These are phyloP conservation scores for Clarias pachynema DNA, from an alignment of 2,797 vertebrate genomes.

Conservation along the genomic window DNA sequence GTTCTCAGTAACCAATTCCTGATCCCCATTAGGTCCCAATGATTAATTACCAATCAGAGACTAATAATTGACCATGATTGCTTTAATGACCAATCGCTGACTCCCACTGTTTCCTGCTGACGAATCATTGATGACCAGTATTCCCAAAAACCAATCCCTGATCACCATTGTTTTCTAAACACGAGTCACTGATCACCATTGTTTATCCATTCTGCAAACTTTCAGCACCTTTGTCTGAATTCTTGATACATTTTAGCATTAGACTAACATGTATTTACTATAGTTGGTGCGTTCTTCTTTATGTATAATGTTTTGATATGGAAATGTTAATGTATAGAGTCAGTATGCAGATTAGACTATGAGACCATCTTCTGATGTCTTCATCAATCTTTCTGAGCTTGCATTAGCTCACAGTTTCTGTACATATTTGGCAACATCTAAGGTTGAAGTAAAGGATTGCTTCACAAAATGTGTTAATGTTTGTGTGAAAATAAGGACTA, in stretches of 20 bases:
- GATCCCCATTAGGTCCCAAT: not conserved
- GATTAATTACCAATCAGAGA: no score
- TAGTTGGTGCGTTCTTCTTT: not conserved
- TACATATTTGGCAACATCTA: not conserved
- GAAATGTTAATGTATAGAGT: not conserved
- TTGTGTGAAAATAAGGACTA: not conserved
- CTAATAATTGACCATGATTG: no score
- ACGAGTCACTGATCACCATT: not conserved
- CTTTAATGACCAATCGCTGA: not conserved
- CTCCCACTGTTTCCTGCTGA: not conserved
- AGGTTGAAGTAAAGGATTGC: not conserved
- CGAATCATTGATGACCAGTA: not conserved
- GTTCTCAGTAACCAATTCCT: not conserved
- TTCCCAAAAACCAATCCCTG: not conserved
- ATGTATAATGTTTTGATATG: not conserved
- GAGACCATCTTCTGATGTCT: not conserved
- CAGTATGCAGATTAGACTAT: not conserved
- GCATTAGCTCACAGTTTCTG: not conserved
- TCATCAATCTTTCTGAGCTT: not conserved
- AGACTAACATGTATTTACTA: not conserved
- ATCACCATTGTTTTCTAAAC: not conserved
- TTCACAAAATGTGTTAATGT: slow-evolving; percentile 7
- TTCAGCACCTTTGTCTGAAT: not conserved
- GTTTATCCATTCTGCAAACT: not conserved
- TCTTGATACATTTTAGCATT: not conserved